phyloP scores from a whole-genome alignment of 2,797 vertebrate genomes.

The Melanotaenia nigrans region DNA sequence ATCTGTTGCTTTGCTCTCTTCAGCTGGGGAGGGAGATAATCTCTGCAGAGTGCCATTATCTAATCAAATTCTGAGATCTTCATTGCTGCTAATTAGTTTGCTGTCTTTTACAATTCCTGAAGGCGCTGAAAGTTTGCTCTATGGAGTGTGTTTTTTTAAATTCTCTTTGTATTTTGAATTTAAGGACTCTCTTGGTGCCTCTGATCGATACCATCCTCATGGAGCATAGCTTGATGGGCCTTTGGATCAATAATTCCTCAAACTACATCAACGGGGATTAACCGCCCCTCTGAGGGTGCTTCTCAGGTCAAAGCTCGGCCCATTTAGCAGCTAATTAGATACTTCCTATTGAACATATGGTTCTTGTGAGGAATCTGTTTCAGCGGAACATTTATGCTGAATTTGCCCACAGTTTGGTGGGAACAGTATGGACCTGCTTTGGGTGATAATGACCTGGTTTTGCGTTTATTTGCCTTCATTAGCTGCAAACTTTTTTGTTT shows the following conservation, averaged over 20 bases:
- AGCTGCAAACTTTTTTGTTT: slow-evolving; percentile 25
- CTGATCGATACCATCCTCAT: slow-evolving; percentile 67
- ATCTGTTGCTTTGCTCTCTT: slow-evolving; percentile 31
- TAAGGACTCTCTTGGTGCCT: slow-evolving; percentile 43
- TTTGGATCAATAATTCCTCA: slow-evolving; percentile 76
- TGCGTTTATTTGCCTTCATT: slow-evolving; percentile 23
- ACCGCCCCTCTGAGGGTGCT: slow-evolving; percentile 60
- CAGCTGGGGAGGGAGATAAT: slow-evolving; percentile 35
- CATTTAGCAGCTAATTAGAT: slow-evolving; percentile 80
- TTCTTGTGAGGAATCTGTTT: slow-evolving; percentile 62
- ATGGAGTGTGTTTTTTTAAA: slow-evolving; percentile 17
- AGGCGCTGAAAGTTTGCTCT: slow-evolving; percentile 28
- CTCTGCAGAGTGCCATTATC: slow-evolving; percentile 41
- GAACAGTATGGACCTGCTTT: slow-evolving; percentile 40
- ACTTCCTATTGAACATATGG: slow-evolving; percentile 69
- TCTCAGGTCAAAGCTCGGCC: slow-evolving; percentile 66
- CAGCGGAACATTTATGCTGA: slow-evolving; percentile 55
- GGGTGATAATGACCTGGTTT: slow-evolving; percentile 36
- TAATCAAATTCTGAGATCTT: slow-evolving; percentile 45
- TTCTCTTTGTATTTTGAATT: slow-evolving; percentile 40
- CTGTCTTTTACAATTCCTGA: slow-evolving; percentile 30
- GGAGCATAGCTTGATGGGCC: slow-evolving; percentile 62
- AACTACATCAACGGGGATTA: slow-evolving; percentile 78
- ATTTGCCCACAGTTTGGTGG: slow-evolving; percentile 48
- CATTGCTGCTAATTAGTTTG: slow-evolving; percentile 53